Base-by-base conservation (phyloP, 2,888 invertebrate species). In the Pristionchus japonicus region DNA sequence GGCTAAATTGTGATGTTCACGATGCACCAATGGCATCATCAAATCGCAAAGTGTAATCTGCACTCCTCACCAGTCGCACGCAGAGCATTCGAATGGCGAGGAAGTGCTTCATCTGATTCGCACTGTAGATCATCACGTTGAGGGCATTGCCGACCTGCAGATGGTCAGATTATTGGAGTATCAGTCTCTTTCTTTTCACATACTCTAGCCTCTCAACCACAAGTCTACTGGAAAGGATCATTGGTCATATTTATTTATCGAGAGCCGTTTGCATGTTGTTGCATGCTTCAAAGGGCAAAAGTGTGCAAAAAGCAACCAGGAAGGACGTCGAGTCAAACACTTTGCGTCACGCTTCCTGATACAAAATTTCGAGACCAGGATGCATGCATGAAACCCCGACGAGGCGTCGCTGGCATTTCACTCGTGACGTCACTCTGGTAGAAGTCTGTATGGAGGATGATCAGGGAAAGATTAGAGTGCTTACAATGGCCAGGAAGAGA, bases 51-150 rank as follows among this genome's bases (percentile, higher is more conserved):
- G 7, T 6, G 37, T 9, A 37, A 70, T 34, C 17, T 70, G 11
- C 70, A 70, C 70, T 20, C 83, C 90, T 64, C 57, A 93, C 92
- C 91, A 93, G 88, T 89, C 92, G 88, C 27, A 93, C 93, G 86
- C 93, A 93, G 17, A 93, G 88, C 93, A 93, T 93, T n/a, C 92
- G 89, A 82, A 93, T 93, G 0, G 93, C 93, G 49, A 93, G 91
- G 89, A 92, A 93, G 89, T 92, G 93, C 11, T 92, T 91, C 87
- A 93, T 93, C 77, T 93, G 93, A 83, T 93, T 93, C 34, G 93
- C 92, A 83, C 92, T 93, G 90, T 93, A 93, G 83, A 93, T 92
- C 83, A 93, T 80, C 64, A 93, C 88, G 85, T 93, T 93, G 52
- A 93, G 89, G 47, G 91, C 90, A 67, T 93, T 93, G 37, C 93